Percentiles rank a stretch among this genome's conserved stretches.
phyloP scores from a whole-genome alignment of 2,797 vertebrate genomes.

The Urosaurus nigricauda region DNA sequence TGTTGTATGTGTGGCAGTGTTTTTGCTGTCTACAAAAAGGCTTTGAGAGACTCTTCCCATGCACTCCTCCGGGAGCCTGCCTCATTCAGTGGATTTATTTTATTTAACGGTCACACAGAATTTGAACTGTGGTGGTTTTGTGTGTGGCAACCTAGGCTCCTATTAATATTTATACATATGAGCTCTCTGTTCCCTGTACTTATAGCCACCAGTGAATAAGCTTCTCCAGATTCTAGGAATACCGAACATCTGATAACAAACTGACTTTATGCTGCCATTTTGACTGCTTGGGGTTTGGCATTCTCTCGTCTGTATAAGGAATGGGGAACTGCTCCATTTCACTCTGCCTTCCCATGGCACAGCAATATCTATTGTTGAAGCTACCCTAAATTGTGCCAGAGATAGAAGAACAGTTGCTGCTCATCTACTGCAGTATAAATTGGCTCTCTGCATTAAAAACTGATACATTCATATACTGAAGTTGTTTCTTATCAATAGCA shows the following conservation, averaged over 20 bases:
- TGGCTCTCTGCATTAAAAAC: conserved; percentile 55
- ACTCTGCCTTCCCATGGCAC: conserved; percentile 42
- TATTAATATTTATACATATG: conserved; percentile 51
- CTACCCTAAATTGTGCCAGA: conserved; percentile 66
- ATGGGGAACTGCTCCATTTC: conserved; percentile 57
- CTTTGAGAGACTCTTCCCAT: conserved; percentile 68
- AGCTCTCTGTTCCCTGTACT: conserved; percentile 76
- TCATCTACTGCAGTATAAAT: conserved; percentile 65
- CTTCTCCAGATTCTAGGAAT: conserved; percentile 76
- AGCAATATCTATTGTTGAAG: conserved; percentile 10
- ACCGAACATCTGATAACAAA: conserved; percentile 72
- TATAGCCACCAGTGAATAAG: conserved; percentile 75
- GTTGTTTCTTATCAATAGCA: conserved; percentile 66
- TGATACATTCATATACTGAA: conserved; percentile 72
- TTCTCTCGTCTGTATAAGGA: conserved; percentile 52
- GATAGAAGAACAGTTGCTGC: conserved; percentile 61
- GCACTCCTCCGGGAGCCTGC: conserved; percentile 69
- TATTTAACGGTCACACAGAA: conserved; percentile 24
- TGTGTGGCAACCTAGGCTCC: conserved; percentile 65
- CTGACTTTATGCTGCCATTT: conserved; percentile 69
- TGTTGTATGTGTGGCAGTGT: conserved; percentile 62
- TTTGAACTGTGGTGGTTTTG: conserved; percentile 41
- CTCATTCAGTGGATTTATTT: conserved; percentile 66
- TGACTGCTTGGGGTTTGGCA: conserved; percentile 69
- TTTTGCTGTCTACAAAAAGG: conserved; percentile 75